A percentile compares a stretch with the other conserved stretches of the same genome.
Conservation (phyloP, 92 coral and sea anemone genomes). For the Siderastrea siderea region DNA sequence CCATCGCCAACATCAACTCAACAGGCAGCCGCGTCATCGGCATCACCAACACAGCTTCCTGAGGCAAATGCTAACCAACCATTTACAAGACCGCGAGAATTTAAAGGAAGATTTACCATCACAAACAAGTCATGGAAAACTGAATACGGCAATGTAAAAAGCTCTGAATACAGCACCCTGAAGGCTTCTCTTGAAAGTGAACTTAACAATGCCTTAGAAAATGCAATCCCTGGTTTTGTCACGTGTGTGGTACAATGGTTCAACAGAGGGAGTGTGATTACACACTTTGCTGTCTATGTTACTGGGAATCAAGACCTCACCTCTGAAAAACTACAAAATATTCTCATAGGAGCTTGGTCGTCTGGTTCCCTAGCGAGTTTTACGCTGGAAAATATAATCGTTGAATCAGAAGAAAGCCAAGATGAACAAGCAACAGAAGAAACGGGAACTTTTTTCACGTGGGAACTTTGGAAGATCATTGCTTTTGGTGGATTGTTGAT, state of each 20-base stretch:
- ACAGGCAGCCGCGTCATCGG: not conserved
- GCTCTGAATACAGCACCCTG: not conserved
- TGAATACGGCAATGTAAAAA: not conserved
- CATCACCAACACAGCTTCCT: not conserved
- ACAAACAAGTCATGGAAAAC: not conserved
- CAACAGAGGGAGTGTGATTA: constrained; percentile 11
- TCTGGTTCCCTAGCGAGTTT: constrained; percentile 1
- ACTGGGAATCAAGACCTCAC: not conserved
- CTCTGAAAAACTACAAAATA: not conserved
- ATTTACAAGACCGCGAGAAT: not conserved
- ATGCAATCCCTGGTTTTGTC: not conserved
- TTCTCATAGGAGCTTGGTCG: not conserved
- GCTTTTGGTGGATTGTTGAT: constrained; percentile 16
- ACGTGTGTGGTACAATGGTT: constrained; percentile 25
- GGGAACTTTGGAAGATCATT: constrained; percentile 30
- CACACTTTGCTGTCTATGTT: constrained; percentile 11
- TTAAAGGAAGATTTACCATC: constrained; percentile 9
- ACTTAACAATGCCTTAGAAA: constrained; percentile 7
- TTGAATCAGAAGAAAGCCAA: not conserved
- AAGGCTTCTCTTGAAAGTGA: constrained; percentile 6
- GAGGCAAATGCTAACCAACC: not conserved
- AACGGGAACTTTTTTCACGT: not conserved
- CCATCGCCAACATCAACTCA: not conserved
- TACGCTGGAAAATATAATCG: not conserved
- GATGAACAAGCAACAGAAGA: not conserved